phyloP scores from a whole-genome alignment of 2,888 invertebrate genomes.

The Synanthedon myopaeformis region DNA sequence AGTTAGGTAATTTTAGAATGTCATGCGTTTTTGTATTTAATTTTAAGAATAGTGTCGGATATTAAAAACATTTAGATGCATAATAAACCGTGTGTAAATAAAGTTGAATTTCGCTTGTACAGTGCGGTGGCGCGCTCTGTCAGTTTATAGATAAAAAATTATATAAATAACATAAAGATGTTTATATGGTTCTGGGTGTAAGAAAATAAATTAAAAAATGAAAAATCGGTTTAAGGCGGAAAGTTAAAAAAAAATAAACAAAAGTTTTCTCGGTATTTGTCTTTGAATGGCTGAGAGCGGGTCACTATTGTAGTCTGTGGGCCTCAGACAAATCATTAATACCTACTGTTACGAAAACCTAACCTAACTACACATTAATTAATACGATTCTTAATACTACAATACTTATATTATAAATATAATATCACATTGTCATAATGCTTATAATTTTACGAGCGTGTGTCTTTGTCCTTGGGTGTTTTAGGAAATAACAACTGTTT shows the following conservation, averaged over 20 bases:
- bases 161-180: slow-evolving; percentile 70
- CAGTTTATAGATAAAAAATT: slow-evolving; percentile 67
- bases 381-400: slow-evolving; percentile 64
- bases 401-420: slow-evolving; percentile 66
- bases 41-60: slow-evolving; percentile 73
- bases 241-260: slow-evolving; percentile 42
- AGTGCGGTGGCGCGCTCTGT: slow-evolving; percentile 40
- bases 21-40: slow-evolving; percentile 72
- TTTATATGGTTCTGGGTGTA: slow-evolving; percentile 72
- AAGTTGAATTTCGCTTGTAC: slow-evolving; percentile 37
- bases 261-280: slow-evolving; percentile 66
- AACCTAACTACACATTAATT: slow-evolving; percentile 66
- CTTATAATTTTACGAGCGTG: slow-evolving; percentile 70
- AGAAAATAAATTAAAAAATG: slow-evolving; percentile 59
- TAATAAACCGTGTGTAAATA: slow-evolving; percentile 76
- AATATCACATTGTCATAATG: slow-evolving; percentile 71
- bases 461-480: slow-evolving; percentile 71
- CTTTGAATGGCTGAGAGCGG: slow-evolving; percentile 58
- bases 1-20: slow-evolving; percentile 68
- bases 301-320: slow-evolving; percentile 69
- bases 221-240: slow-evolving; percentile 44
- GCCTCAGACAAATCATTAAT: slow-evolving; percentile 55
- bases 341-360: slow-evolving; percentile 51
- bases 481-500: slow-evolving; percentile 62
- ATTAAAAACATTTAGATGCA: slow-evolving; percentile 76